Conservation (phyloP, 2,888 invertebrate species). For the Macrosiphum euphorbiae region DNA sequence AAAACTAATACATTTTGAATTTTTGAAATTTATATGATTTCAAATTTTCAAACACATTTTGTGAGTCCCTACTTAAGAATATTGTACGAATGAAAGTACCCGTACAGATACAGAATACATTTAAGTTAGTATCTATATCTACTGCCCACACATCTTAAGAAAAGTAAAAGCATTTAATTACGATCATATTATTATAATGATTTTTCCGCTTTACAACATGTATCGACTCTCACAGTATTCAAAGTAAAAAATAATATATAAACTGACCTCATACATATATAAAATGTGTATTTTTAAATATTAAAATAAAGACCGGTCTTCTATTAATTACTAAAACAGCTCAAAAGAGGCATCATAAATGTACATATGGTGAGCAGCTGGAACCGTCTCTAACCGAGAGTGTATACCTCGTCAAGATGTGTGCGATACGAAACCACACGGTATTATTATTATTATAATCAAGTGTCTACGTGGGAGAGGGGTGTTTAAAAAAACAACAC, state of each 20-base stretch:
- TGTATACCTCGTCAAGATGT: slow-evolving; percentile 19
- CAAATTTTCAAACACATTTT: not conserved
- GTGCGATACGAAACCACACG: not conserved
- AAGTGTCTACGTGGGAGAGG: slow-evolving; percentile 47
- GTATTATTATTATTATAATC: not conserved
- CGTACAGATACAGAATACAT: not conserved
- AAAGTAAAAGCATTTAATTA: not conserved
- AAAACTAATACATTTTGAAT: not conserved
- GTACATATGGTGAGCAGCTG: slow-evolving; percentile 51
- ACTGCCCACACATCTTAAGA: not conserved
- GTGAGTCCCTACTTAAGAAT: not conserved
- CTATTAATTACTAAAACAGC: slow-evolving; percentile 44
- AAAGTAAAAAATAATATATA: not conserved
- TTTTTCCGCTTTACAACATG: not conserved
- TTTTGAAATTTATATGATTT: not conserved
- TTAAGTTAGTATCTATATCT: not conserved
- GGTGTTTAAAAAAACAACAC: slow-evolving; percentile 43
- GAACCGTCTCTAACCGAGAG: slow-evolving; percentile 47
- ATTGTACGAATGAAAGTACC: not conserved
- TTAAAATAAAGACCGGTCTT: slow-evolving; percentile 47
- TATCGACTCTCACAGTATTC: not conserved
- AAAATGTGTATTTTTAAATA: slow-evolving; percentile 12
- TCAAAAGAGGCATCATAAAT: slow-evolving; percentile 32
- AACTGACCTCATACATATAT: not conserved
- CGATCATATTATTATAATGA: not conserved